phyloP scores from a whole-genome alignment of 2,113 vertebrate species.

The Melanerpes aurifrons region DNA sequence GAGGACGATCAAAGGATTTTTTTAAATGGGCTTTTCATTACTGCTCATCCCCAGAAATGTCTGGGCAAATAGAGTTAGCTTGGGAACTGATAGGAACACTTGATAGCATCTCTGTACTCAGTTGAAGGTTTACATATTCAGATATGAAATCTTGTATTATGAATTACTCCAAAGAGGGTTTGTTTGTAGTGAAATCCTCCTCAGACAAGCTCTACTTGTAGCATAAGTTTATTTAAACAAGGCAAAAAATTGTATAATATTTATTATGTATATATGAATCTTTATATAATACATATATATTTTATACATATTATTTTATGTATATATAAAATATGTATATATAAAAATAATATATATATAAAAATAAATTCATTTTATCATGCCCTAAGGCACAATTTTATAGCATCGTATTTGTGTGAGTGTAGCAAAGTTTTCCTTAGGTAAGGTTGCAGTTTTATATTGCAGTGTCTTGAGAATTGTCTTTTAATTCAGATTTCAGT shows the following conservation, averaged over 20 bases:
- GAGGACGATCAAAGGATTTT: slow-evolving; percentile 23
- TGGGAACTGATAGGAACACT: not conserved
- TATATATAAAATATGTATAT: not conserved
- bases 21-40: slow-evolving; percentile 35
- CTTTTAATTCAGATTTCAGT: not conserved
- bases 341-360: not conserved
- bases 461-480: not conserved
- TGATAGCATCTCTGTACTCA: not conserved
- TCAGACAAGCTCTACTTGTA: not conserved
- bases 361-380: not conserved
- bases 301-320: not conserved
- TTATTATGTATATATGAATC: not conserved
- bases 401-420: not conserved
- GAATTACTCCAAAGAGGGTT: not conserved
- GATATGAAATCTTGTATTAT: not conserved
- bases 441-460: not conserved
- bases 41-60: not conserved
- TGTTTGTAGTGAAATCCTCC: not conserved
- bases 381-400: not conserved
- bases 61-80: slow-evolving; percentile 6
- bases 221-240: not conserved
- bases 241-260: not conserved
- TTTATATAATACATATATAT: not conserved
- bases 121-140: not conserved
- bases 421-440: not conserved